Evolutionary conservation across 2,888 invertebrate genomes (phyloP).

Genomic region (Pristionchus arcanus): DNA sequence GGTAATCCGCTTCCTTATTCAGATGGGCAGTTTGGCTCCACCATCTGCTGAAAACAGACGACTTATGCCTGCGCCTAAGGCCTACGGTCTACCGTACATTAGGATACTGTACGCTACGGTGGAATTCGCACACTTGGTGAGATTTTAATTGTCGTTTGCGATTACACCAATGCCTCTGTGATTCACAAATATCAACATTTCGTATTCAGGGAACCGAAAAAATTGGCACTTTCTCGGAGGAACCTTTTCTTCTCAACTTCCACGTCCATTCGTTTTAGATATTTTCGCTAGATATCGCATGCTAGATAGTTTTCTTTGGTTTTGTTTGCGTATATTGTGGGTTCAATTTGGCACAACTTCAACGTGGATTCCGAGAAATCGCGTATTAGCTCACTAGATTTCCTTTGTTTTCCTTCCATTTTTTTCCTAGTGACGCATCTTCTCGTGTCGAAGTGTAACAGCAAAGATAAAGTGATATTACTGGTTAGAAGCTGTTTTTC

Average conservation of each 20-base stretch:
- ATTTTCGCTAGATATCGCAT: not conserved
- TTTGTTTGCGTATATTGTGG: not conserved
- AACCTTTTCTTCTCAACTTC: conserved; percentile 22
- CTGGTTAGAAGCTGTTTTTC: not conserved
- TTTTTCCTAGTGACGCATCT: not conserved
- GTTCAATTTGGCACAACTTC: not conserved
- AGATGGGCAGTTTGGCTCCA: not conserved
- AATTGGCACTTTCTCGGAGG: not conserved
- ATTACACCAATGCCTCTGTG: not conserved
- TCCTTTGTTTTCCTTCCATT: conserved; percentile 10
- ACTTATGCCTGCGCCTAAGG: not conserved
- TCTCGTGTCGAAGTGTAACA: conserved; percentile 3
- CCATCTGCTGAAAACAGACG: not conserved
- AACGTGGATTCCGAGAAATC: not conserved
- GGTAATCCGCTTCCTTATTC: not conserved
- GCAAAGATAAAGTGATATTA: conserved; percentile 7
- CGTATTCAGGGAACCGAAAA: not conserved
- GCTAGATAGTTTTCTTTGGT: not conserved
- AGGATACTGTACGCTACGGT: conserved; percentile 13
- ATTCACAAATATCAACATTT: not conserved
- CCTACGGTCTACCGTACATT: conserved; percentile 41
- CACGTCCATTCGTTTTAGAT: conserved; percentile 31
- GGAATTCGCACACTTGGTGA: conserved; percentile 12
- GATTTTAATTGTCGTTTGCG: not conserved
- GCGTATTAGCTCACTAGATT: not conserved